Evolutionary conservation across 2,888 invertebrate genomes (phyloP), one percentile per base, ranked within the genome.

Genomic region (Furcula furcula): DNA sequence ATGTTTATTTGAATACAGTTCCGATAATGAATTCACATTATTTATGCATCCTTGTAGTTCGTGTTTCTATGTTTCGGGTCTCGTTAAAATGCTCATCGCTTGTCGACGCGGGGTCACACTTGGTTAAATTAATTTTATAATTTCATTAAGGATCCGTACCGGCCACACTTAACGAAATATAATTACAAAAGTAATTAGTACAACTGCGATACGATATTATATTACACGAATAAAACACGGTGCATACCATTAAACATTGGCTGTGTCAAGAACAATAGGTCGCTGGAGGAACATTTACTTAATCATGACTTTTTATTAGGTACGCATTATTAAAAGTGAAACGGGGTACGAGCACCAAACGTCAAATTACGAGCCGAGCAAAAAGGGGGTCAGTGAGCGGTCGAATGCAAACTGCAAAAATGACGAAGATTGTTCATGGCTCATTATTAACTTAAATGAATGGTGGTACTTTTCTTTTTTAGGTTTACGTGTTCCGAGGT

Each of bases 391-490:
- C 73, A 71, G 59, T 59, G 59, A 58, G 66, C 66, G 72, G 62
- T 67, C 68, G 68, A 71, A 68, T 65, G 74, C 64, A 65, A 68
- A 76, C 69, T 75, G 76, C 73, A 79, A 75, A 76, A 81, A 80
- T 76, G 77, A 69, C 68, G 74, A 75, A 71, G 71, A 77, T 78
- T 80, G 79, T 84, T 85, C 81, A 84, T 77, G 84, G 79, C 77
- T 82, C 78, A 84, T 86, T 86, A 84, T 74, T 70, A 66, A 73
- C 65, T 74, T 74, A 76, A 82, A 81, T 78, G 74, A 78, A 79
- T 74, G 76, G 74, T 52, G 65, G 64, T 60, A 63, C 65, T 72
- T 76, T 76, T 74, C 65, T 70, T 66, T 46, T 62, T 61, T 49
- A 49, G n/a, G 55, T 67, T 70, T 68, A 64, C 65, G 61, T 68